phyloP scores from a whole-genome alignment of 2,113 vertebrate species.

The Cynoglossus semilaevis region DNA sequence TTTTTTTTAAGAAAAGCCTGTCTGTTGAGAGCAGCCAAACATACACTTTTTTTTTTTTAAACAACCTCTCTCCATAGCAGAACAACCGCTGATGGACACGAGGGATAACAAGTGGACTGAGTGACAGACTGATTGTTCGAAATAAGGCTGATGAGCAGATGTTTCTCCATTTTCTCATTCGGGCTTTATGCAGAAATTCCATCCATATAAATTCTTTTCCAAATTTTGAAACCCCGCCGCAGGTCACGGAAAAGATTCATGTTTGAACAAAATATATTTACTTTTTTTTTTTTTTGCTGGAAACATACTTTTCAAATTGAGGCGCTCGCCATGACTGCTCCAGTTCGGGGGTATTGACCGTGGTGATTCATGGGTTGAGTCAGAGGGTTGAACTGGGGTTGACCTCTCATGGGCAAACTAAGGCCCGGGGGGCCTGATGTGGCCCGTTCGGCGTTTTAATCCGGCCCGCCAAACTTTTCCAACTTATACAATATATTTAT shows the following conservation, averaged over 20 bases:
- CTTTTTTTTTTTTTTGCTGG: too few species aligned
- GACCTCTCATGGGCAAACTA: too few species aligned
- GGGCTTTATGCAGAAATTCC: conserved; percentile 20
- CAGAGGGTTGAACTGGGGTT: too few species aligned
- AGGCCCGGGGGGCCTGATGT: too few species aligned
- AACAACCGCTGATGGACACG: conserved; percentile 47
- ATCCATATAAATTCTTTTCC: conserved; percentile 1
- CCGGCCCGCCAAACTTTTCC: too few species aligned
- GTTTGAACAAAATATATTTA: conserved; percentile 32
- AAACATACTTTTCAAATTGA: too few species aligned
- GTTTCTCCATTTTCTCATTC: conserved; percentile 30
- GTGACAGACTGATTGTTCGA: conserved; percentile 55
- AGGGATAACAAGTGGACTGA: conserved; percentile 48
- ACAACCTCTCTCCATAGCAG: conserved; percentile 37
- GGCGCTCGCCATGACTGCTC: too few species aligned
- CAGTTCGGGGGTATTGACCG: too few species aligned
- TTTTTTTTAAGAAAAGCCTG: conserved; percentile 47
- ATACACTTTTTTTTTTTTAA: conserved; percentile 58
- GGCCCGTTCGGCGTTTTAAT: too few species aligned
- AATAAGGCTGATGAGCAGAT: conserved; percentile 54
- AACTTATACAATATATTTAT: too few species aligned
- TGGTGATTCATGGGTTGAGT: too few species aligned
- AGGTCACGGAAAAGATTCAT: conserved; percentile 7
- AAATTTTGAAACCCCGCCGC: conserved; percentile 8
- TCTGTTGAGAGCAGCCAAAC: conserved; percentile 59